phyloP scores from a whole-genome alignment of 1,140 invertebrate genomes.

The Andricus grossulariae region DNA sequence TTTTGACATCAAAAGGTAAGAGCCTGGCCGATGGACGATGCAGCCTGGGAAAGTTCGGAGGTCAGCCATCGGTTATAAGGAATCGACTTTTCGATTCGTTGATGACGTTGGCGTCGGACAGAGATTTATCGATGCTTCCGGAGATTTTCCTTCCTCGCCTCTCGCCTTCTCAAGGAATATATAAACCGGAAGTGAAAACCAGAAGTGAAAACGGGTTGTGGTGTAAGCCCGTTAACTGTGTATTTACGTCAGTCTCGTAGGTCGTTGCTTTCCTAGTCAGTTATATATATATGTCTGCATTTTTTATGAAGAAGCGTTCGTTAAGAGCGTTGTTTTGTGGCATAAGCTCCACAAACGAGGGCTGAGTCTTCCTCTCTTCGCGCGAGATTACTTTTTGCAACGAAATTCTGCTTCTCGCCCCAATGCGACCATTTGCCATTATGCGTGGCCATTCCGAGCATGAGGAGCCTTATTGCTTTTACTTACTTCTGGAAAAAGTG shows the following conservation, averaged over 20 bases:
- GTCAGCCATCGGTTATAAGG: too few species aligned
- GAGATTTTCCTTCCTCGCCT: neutral
- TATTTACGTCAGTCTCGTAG: conserved; percentile 9
- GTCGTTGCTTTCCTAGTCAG: neutral
- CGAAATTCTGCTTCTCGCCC: conserved; percentile 39
- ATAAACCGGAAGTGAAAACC: conserved; percentile 31
- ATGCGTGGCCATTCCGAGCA: conserved; percentile 33
- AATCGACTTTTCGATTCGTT: too few species aligned
- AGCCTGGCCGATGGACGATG: too few species aligned
- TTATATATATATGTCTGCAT: conserved; percentile 1
- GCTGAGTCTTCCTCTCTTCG: conserved; percentile 31
- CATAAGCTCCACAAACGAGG: conserved; percentile 29
- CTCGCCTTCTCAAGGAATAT: neutral
- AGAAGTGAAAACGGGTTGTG: conserved; percentile 20
- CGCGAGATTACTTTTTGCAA: conserved; percentile 46
- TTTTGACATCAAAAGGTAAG: too few species aligned
- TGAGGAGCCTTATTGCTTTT: conserved; percentile 22
- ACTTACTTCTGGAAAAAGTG: neutral
- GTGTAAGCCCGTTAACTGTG: conserved; percentile 14
- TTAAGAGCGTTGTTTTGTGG: conserved; percentile 29
- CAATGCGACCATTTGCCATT: conserved; percentile 37
- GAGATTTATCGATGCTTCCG: neutral
- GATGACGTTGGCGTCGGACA: too few species aligned
- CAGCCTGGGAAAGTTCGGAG: too few species aligned
- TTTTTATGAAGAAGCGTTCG: conserved; percentile 9